Evolutionary conservation across 2,797 vertebrate genomes (phyloP).

Genomic region (Phaenicophaeus curvirostris): DNA sequence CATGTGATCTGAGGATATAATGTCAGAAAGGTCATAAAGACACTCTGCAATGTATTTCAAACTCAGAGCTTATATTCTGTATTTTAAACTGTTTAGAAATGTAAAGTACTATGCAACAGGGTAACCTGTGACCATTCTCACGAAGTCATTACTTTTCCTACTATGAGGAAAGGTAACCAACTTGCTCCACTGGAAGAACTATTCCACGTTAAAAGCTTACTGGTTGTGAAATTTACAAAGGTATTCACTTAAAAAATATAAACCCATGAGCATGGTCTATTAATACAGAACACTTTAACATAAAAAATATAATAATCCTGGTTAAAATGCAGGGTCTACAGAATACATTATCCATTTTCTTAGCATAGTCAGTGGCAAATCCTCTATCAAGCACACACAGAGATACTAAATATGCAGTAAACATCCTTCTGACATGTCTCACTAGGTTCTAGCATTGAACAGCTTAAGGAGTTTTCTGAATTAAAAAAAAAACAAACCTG

Average conservation of each 20-base stretch:
- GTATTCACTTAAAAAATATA: background rate
- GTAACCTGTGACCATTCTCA: background rate
- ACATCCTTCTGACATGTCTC: background rate
- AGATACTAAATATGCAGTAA: background rate
- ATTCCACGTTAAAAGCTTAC: background rate
- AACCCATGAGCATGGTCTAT: background rate
- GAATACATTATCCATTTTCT: background rate
- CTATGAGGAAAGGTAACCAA: background rate
- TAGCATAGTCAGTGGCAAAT: background rate
- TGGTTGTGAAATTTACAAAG: background rate
- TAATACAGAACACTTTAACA: background rate
- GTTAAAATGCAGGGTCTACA: background rate
- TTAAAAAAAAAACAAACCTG: background rate
- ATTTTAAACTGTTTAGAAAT: background rate
- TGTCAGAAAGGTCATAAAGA: background rate
- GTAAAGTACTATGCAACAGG: background rate
- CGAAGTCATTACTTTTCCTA: background rate
- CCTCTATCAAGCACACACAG: background rate
- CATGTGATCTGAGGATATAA: background rate
- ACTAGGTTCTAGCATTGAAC: background rate
- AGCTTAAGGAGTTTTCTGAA: background rate
- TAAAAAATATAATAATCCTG: background rate
- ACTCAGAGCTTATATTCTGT: background rate
- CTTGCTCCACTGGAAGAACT: background rate
- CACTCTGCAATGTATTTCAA: background rate